Evolutionary conservation across 2,113 vertebrate species (phyloP).

Genomic region (Syngnathus typhle): DNA sequence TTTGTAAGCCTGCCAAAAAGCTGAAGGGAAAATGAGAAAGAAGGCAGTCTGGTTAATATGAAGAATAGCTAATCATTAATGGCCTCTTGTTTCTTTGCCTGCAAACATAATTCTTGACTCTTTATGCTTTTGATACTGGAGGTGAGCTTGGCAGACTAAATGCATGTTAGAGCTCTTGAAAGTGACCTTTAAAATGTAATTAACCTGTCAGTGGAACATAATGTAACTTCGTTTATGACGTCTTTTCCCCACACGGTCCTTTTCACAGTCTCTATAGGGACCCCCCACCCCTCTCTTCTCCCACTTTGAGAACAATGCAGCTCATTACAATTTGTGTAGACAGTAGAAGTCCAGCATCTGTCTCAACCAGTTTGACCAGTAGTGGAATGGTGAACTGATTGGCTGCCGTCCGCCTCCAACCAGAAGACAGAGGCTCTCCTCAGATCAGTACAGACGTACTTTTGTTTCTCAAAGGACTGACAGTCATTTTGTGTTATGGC

Average conservation of each 20-base stretch:
- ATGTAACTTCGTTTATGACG: not conserved
- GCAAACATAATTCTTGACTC: not conserved
- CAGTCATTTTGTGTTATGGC: slow-evolving; percentile 49
- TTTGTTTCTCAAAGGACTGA: slow-evolving; percentile 58
- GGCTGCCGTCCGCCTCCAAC: slow-evolving; percentile 44
- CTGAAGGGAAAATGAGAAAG: slow-evolving; percentile 11
- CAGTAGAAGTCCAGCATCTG: slow-evolving; percentile 56
- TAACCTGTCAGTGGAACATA: not conserved
- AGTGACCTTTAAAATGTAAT: not conserved
- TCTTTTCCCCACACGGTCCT: slow-evolving; percentile 3
- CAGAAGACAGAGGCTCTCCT: slow-evolving; percentile 54
- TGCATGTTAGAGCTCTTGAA: not conserved
- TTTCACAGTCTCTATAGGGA: slow-evolving; percentile 41
- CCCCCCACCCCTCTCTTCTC: slow-evolving; percentile 31
- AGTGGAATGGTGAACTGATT: slow-evolving; percentile 59
- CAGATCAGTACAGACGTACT: slow-evolving; percentile 63
- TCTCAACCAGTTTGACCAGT: slow-evolving; percentile 48
- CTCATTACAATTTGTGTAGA: slow-evolving; percentile 68
- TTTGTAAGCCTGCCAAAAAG: slow-evolving; percentile 34
- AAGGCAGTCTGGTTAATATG: not conserved
- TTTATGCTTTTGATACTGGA: not conserved
- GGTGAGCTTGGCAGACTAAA: not conserved
- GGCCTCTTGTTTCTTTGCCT: not conserved
- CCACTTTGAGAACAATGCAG: slow-evolving; percentile 62
- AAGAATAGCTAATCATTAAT: not conserved